Evolutionary conservation across 2,888 invertebrate genomes (phyloP).

Genomic region (Oegoconia quadripuncta): DNA sequence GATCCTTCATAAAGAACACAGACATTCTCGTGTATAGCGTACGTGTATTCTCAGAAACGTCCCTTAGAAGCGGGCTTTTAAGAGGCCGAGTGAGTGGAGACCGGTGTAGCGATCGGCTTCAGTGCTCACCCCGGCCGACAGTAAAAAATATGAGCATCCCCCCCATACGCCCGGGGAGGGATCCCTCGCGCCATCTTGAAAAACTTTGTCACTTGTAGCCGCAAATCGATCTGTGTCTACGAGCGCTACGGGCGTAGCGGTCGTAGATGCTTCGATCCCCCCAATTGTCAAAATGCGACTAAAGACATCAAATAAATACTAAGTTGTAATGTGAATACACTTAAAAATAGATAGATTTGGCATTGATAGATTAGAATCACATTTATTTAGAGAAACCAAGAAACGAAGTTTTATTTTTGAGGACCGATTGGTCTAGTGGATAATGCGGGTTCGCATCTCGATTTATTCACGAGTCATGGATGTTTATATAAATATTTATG

Average conservation of each 20-base stretch:
- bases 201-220: slow-evolving; percentile 76
- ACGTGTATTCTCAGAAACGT: slow-evolving; percentile 58
- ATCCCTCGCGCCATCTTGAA: slow-evolving; percentile 69
- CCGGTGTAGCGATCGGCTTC: slow-evolving; percentile 75
- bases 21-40: slow-evolving; percentile 58
- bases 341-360: too few relatives aligned
- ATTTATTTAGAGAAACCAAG: too few relatives aligned
- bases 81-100: slow-evolving; percentile 75
- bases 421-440: too few relatives aligned
- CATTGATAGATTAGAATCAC: too few relatives aligned
- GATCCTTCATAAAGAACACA: slow-evolving; percentile 26
- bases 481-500: too few relatives aligned
- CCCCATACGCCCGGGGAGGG: slow-evolving; percentile 26
- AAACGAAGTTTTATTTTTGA: too few relatives aligned
- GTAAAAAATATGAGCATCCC: slow-evolving; percentile 78
- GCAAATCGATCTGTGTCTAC: slow-evolving; percentile 75
- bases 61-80: slow-evolving; percentile 69
- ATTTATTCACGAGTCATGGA: too few relatives aligned
- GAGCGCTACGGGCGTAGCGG: slow-evolving; percentile 38
- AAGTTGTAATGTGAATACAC: too few relatives aligned
- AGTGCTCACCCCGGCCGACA: slow-evolving; percentile 76
- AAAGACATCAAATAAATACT: too few relatives aligned
- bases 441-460: too few relatives aligned
- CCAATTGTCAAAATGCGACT: too few relatives aligned
- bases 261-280: slow-evolving; percentile 37